A percentile compares a stretch with the other conserved stretches of the same genome.
Evolutionary conservation across 2,113 vertebrate species (phyloP).

Genomic region (Tychaedon coryphoeus): DNA sequence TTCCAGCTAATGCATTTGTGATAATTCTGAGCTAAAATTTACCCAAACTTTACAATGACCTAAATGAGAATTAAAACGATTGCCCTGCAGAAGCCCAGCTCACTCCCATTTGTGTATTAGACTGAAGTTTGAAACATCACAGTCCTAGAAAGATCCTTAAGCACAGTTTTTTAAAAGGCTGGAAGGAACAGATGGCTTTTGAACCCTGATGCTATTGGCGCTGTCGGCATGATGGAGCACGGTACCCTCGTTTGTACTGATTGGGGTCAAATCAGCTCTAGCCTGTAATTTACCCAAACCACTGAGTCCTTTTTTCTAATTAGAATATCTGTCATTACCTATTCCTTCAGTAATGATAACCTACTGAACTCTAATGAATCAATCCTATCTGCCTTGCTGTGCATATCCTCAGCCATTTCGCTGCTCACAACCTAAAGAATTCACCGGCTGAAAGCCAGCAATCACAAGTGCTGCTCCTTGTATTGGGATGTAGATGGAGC

Average conservation of each 20-base stretch:
- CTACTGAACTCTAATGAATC: conserved; percentile 41
- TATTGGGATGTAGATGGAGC: neutral
- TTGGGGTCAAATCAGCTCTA: conserved; percentile 12
- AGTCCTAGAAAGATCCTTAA: conserved; percentile 29
- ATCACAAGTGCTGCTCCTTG: neutral
- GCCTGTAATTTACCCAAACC: conserved; percentile 16
- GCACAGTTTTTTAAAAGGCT: neutral
- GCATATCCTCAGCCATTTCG: neutral
- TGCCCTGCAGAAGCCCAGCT: neutral
- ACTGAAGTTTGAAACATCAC: neutral
- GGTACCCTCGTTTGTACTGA: conserved; percentile 9
- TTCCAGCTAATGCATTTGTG: neutral
- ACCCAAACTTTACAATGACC: neutral
- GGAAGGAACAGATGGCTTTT: conserved; percentile 49
- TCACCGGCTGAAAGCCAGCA: neutral
- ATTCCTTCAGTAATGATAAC: conserved; percentile 32
- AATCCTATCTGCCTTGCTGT: neutral
- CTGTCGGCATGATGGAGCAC: conserved; percentile 32
- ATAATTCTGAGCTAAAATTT: neutral
- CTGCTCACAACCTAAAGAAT: neutral
- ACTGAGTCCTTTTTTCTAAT: conserved; percentile 25
- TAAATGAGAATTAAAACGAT: neutral
- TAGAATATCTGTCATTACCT: conserved; percentile 26
- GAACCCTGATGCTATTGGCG: neutral
- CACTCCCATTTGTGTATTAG: neutral